Conservation (phyloP, 2,888 invertebrate genomes). For the Zygaena filipendulae region DNA sequence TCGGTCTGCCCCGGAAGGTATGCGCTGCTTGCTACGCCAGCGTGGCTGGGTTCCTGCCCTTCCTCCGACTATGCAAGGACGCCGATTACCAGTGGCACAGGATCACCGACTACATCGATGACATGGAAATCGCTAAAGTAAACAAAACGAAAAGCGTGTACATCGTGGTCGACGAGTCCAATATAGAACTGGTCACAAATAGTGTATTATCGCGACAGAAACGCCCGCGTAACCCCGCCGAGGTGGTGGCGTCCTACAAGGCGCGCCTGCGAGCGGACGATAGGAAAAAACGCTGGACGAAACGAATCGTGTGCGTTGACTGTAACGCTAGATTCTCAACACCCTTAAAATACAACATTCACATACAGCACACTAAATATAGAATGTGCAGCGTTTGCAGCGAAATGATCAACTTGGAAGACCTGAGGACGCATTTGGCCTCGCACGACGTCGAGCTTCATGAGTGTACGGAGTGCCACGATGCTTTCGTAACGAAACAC, state of each 20-base stretch:
- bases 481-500: too few relatives aligned
- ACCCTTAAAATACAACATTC: too few relatives aligned
- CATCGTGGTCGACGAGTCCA: slow-evolving; percentile 19
- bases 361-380: too few relatives aligned
- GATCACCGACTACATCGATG: slow-evolving; percentile 20
- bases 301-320: too few relatives aligned
- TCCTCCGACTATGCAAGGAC: slow-evolving; percentile 26
- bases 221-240: not conserved
- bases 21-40: slow-evolving; percentile 26
- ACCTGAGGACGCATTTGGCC: too few relatives aligned
- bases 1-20: slow-evolving; percentile 26
- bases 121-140: slow-evolving; percentile 14
- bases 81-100: slow-evolving; percentile 27
- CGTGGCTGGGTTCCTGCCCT: slow-evolving; percentile 22
- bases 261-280: too few relatives aligned
- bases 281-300: slow-evolving; percentile 21
- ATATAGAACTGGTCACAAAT: slow-evolving; percentile 4
- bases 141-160: slow-evolving; percentile 25
- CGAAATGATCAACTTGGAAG: too few relatives aligned
- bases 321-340: too few relatives aligned
- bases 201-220: slow-evolving; percentile 1
- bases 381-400: too few relatives aligned
- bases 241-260: slow-evolving; percentile 11
- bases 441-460: too few relatives aligned
- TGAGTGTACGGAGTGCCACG: too few relatives aligned